Conservation (phyloP, 1,140 invertebrate species). For the Eueides isabella region DNA sequence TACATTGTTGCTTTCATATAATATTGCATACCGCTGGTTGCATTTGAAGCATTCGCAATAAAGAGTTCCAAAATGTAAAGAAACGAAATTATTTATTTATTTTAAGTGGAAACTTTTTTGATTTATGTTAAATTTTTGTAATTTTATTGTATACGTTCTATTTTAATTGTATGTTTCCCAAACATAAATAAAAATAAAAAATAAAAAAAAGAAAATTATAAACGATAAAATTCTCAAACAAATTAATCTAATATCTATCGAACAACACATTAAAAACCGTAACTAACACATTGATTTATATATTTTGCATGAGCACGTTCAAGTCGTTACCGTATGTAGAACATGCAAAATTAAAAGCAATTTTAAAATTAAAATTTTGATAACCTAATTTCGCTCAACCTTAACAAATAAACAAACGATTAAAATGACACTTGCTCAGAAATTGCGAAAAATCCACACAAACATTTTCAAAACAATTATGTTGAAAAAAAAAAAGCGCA, state of each 20-base stretch:
- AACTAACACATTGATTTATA: background rate
- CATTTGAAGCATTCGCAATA: too few relatives aligned
- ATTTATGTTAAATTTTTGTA: too few relatives aligned
- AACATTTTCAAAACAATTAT: conserved; percentile 64
- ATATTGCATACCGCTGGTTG: too few relatives aligned
- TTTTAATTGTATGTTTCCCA: too few relatives aligned
- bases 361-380: conserved; percentile 12
- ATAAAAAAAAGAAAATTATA: too few relatives aligned
- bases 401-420: conserved; percentile 35
- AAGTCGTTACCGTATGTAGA: background rate
- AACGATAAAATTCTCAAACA: too few relatives aligned
- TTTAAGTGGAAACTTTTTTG: too few relatives aligned
- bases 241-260: background rate
- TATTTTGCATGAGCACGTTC: conserved; percentile 1
- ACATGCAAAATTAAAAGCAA: background rate
- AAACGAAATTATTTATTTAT: too few relatives aligned
- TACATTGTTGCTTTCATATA: too few relatives aligned
- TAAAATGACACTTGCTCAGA: conserved; percentile 27
- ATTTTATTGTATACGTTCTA: too few relatives aligned
- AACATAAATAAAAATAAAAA: too few relatives aligned
- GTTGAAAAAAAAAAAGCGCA: conserved; percentile 52
- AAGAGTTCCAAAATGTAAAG: too few relatives aligned
- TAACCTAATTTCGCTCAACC: conserved; percentile 34
- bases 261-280: background rate
- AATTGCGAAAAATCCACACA: conserved; percentile 51